phyloP scores from a whole-genome alignment of 2,888 invertebrate species.

The Pecten maximus region DNA sequence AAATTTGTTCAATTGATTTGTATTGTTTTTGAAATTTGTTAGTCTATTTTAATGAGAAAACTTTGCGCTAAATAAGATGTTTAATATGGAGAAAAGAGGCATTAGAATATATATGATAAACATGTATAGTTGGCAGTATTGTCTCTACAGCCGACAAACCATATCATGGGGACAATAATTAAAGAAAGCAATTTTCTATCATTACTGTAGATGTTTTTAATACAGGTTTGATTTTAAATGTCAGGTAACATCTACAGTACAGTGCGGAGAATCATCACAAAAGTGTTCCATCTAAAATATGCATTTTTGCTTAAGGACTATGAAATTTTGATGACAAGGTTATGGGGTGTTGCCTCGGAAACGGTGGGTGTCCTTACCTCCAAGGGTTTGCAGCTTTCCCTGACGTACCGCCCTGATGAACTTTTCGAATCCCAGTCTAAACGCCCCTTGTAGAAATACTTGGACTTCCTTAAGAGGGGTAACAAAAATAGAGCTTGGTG shows the following conservation, averaged over 20 bases:
- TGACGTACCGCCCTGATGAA: slow-evolving; percentile 97
- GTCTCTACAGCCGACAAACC: neutral
- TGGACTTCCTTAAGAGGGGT: slow-evolving; percentile 71
- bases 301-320: neutral
- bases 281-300: neutral
- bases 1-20: too few relatives aligned
- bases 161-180: neutral
- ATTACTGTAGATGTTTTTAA: neutral
- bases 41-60: too few relatives aligned
- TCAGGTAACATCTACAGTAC: neutral
- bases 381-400: slow-evolving; percentile 98
- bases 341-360: neutral
- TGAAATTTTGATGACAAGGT: neutral
- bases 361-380: slow-evolving; percentile 85
- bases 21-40: too few relatives aligned
- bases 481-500: slow-evolving; percentile 51
- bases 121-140: neutral
- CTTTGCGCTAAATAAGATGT: too few relatives aligned
- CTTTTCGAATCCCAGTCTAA: slow-evolving; percentile 99
- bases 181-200: neutral
- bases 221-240: neutral
- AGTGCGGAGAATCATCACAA: neutral
- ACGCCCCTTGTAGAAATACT: slow-evolving; percentile 97
- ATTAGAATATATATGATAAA: neutral
- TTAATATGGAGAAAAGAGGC: neutral